Base-by-base conservation (phyloP, 1,140 invertebrate genomes). In the Camponotus pennsylvanicus region DNA sequence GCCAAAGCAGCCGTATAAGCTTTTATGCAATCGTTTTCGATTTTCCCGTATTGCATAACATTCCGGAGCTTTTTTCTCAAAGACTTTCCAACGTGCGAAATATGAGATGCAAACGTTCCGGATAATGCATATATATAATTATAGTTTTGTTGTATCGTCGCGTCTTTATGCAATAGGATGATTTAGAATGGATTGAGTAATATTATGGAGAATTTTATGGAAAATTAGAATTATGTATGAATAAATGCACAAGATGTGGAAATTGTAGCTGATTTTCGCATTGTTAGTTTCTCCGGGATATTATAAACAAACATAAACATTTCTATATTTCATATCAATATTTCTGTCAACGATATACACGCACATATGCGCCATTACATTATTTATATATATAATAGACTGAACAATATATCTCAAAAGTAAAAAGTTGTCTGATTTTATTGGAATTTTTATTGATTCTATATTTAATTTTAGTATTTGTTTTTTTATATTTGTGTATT, bases 151-250 rank as follows among this genome's bases (percentile, higher is more conserved):
- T 0, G 13, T 76, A n/a, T 55, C 32, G 11, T 70, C 45, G n/a
- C 27, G 18, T 27, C n/a, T 69, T 42, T 27, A 78, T 55, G 5
- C 7, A 15, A 78, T 66, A 34, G 18, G 1, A 13, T 45, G 5
- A 52, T 71, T 71, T 11, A 69, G 5, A 69, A 40, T 27, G 40
- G 8, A 27, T 70, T 45, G 6, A 9, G 42, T 18, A 13, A 49
- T 18, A 27, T 37, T 42, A 15, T 13, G 18, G 27, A 11, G n/a
- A 5, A 21, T 69, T 69, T 40, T 27, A 40, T 27, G 34, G 49
- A 69, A 79, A 79, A 79, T 79, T 37, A 42, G 37, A 67, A 79
- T 69, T 40, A 79, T 32, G 11, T 70, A 34, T 70, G 70, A 80
- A 79, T 69, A 79, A 79, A 69, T 15, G 21, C 15, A 27, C 11